Conservation (phyloP, 2,888 invertebrate genomes). For the Drosophila nigritarsus region DNA sequence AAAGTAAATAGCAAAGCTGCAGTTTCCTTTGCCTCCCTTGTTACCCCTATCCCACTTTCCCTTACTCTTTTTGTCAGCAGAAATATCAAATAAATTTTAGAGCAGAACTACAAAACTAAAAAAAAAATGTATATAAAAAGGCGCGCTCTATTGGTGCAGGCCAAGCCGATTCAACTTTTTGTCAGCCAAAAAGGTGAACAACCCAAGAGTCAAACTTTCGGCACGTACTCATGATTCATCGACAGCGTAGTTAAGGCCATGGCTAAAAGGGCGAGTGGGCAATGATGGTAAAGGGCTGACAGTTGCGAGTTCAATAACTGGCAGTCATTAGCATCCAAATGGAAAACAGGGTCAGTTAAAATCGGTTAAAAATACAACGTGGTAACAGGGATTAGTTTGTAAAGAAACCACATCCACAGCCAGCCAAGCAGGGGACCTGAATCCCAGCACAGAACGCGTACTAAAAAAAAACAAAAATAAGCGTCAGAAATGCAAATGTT, state of each 20-base stretch:
- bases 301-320: slow-evolving; percentile 53
- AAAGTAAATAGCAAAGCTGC: slow-evolving; percentile 67
- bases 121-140: background rate
- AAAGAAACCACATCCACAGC: background rate
- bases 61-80: slow-evolving; percentile 43
- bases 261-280: slow-evolving; percentile 8
- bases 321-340: slow-evolving; percentile 49
- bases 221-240: slow-evolving; percentile 66
- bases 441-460: background rate
- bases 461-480: background rate
- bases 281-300: background rate
- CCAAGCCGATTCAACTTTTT: slow-evolving; percentile 54
- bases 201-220: slow-evolving; percentile 51
- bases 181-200: slow-evolving; percentile 33
- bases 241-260: slow-evolving; percentile 42
- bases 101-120: slow-evolving; percentile 24
- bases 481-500: slow-evolving; percentile 39
- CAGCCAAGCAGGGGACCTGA: background rate
- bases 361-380: slow-evolving; percentile 21
- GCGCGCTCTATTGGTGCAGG: slow-evolving; percentile 44
- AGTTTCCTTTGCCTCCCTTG: background rate
- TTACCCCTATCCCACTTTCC: background rate
- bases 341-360: slow-evolving; percentile 8
- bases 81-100: slow-evolving; percentile 69
- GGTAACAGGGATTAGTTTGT: slow-evolving; percentile 19